These are phyloP conservation scores for Actinia tenebrosa DNA, from an alignment of 64 coral and sea anemone genomes.

Conservation along the genomic window DNA sequence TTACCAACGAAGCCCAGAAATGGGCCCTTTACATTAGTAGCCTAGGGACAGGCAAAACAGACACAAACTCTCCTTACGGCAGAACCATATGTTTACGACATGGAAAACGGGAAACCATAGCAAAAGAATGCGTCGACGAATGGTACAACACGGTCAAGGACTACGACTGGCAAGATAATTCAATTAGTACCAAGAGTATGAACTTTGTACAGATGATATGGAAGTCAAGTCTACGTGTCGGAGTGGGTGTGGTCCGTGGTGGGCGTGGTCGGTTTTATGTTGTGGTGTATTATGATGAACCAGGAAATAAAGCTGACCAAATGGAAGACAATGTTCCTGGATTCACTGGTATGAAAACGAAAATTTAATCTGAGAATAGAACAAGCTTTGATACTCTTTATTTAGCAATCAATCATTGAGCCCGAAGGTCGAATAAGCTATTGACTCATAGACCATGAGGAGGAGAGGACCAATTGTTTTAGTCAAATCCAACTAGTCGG, in stretches of 20 bases:
- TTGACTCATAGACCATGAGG: no score
- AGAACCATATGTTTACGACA: conserved; percentile 40
- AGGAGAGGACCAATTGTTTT: no score
- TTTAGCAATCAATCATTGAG: no score
- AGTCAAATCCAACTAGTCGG: no score
- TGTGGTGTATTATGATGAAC: conserved; percentile 45
- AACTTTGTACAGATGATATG: conserved; percentile 72
- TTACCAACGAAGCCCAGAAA: conserved; percentile 35
- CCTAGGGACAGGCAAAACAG: conserved; percentile 41
- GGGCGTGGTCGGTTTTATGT: conserved; percentile 43
- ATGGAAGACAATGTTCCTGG: conserved; percentile 46
- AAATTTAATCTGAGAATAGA: no score
- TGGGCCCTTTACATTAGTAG: conserved; percentile 50
- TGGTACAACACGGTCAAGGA: conserved; percentile 43
- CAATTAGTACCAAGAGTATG: conserved; percentile 28
- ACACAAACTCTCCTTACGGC: conserved; percentile 69
- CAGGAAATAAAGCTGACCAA: conserved; percentile 24
- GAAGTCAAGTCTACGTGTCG: conserved; percentile 38
- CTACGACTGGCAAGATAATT: conserved; percentile 34
- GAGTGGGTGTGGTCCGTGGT: conserved; percentile 59
- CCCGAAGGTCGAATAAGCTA: no score
- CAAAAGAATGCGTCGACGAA: conserved; percentile 36
- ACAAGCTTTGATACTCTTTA: no score
- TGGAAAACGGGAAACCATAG: conserved; percentile 32
- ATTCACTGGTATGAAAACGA: conserved; percentile 48